These are phyloP conservation scores for Zoanthus sociatus DNA, from an alignment of 92 coral and sea anemone genomes.

Conservation along the genomic window DNA sequence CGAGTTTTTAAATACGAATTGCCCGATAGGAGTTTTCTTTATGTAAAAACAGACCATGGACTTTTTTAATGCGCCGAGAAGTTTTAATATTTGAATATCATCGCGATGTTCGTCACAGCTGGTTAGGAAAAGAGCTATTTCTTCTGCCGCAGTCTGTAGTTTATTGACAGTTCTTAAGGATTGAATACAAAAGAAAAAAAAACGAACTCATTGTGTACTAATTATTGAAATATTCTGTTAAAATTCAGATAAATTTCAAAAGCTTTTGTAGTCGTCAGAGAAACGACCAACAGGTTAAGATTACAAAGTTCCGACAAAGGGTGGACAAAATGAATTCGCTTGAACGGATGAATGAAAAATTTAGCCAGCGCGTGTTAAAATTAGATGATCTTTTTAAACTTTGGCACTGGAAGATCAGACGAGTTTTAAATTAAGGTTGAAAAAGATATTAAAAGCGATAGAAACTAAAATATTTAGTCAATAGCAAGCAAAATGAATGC, in stretches of 20 bases:
- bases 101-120: constrained; percentile 6
- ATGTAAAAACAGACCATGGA: background rate
- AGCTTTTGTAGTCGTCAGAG: background rate
- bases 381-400: background rate
- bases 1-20: background rate
- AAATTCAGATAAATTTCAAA: constrained; percentile 19
- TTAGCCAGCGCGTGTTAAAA: background rate
- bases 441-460: background rate
- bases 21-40: background rate
- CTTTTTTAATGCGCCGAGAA: background rate
- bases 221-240: constrained; percentile 16
- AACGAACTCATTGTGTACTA: constrained; percentile 31
- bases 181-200: constrained; percentile 5
- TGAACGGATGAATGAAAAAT: background rate
- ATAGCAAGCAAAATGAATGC: constrained; percentile 20
- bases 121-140: background rate
- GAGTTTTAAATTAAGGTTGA: background rate
- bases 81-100: background rate
- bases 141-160: background rate
- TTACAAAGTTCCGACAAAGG: constrained; percentile 12
- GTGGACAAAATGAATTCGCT: background rate
- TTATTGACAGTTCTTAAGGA: constrained; percentile 35
- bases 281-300: background rate
- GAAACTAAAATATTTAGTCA: constrained; percentile 15
- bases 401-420: background rate